Evolutionary conservation across 2,888 invertebrate species (phyloP).

Genomic region (Xestia rhomboidea): DNA sequence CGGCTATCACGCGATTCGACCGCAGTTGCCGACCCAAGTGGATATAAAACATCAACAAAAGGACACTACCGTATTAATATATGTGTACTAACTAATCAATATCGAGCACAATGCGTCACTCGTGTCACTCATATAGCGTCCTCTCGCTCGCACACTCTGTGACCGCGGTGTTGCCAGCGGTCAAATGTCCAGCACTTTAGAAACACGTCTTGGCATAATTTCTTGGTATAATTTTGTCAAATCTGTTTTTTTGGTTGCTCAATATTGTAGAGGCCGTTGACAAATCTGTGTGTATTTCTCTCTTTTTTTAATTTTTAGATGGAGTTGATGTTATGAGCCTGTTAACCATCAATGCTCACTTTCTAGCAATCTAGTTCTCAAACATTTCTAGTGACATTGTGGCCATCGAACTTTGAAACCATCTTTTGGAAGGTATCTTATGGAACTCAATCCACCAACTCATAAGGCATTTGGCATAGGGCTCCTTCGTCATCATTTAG

Average conservation of each 20-base stretch:
- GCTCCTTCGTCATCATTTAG: slow-evolving; percentile 21
- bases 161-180: slow-evolving; percentile 57
- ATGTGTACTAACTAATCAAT: slow-evolving; percentile 75
- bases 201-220: slow-evolving; percentile 58
- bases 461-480: slow-evolving; percentile 26
- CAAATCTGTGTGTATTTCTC: slow-evolving; percentile 33
- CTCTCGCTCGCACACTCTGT: slow-evolving; percentile 71
- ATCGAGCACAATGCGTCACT: slow-evolving; percentile 74
- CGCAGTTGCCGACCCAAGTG: slow-evolving; percentile 64
- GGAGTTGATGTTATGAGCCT: slow-evolving; percentile 14
- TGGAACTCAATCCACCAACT: slow-evolving; percentile 15
- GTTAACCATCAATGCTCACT: slow-evolving; percentile 1
- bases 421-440: neutral
- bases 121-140: slow-evolving; percentile 75
- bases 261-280: slow-evolving; percentile 62
- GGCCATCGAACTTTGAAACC: neutral
- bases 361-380: slow-evolving; percentile 8
- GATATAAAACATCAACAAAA: slow-evolving; percentile 77
- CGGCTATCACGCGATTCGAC: slow-evolving; percentile 49
- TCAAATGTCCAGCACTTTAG: slow-evolving; percentile 66
- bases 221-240: slow-evolving; percentile 40
- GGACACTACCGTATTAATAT: slow-evolving; percentile 74
- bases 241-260: slow-evolving; percentile 23
- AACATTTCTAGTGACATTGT: slow-evolving; percentile 4
- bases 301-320: slow-evolving; percentile 2